A percentile compares a stretch with the other conserved stretches of the same genome.
Conservation (phyloP, 2,797 vertebrate genomes). For the Molossus molossus region DNA sequence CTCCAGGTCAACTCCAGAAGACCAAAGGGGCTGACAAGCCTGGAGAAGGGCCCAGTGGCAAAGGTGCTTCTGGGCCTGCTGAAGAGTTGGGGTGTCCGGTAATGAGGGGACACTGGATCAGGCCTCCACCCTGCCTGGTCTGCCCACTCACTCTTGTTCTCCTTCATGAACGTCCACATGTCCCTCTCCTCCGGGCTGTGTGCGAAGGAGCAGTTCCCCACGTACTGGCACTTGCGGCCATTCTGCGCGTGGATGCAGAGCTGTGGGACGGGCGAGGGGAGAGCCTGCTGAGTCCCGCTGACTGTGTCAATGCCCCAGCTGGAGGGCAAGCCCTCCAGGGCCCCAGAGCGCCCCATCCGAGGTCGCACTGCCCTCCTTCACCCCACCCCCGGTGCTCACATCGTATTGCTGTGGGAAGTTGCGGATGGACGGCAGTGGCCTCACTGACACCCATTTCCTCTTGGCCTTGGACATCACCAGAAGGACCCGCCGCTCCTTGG, state of each 20-base stretch:
- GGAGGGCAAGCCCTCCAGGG: background rate
- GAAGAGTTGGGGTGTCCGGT: background rate
- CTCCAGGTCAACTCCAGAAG: background rate
- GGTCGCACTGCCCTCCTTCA: fast-evolving
- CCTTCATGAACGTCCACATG: slow-evolving; percentile 99
- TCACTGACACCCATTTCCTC: slow-evolving; percentile 96
- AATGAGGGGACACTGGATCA: background rate
- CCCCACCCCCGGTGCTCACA: slow-evolving; percentile 87
- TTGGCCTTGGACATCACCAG: slow-evolving; percentile 95
- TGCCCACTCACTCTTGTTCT: slow-evolving; percentile 94
- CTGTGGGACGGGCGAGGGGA: slow-evolving; percentile 86
- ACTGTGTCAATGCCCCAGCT: fast-evolving
- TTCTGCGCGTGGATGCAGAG: slow-evolving; percentile 95
- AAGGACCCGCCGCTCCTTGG: slow-evolving; percentile 94
- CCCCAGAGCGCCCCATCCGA: background rate
- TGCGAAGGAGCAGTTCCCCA: slow-evolving; percentile 96
- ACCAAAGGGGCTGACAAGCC: background rate
- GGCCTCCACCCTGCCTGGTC: fast-evolving
- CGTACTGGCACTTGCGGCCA: slow-evolving; percentile 95
- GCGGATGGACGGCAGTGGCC: slow-evolving; percentile 95
- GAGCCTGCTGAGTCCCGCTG: background rate
- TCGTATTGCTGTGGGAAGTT: slow-evolving; percentile 95
- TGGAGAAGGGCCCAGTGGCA: background rate
- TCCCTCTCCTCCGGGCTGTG: slow-evolving; percentile 97
- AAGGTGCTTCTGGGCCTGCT: background rate